Conservation (phyloP, 1,140 invertebrate genomes). For the Eulimnadia texana region DNA sequence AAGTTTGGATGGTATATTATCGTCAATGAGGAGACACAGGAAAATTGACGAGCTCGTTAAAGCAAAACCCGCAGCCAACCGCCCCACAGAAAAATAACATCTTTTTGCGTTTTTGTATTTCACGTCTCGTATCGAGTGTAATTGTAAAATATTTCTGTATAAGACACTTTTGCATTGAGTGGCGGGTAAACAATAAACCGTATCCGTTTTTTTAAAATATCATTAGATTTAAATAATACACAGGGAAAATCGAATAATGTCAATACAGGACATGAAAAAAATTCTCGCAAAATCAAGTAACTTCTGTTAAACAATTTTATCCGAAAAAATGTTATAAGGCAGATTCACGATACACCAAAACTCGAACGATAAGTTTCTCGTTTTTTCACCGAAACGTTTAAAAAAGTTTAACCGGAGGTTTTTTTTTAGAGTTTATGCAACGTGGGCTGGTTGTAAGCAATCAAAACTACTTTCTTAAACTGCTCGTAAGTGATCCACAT, state of each 20-base stretch:
- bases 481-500: constrained; percentile 59
- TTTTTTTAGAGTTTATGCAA: constrained; percentile 1
- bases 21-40: constrained; percentile 52
- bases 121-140: not conserved
- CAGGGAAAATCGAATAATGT: too few relatives aligned
- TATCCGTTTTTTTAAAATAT: too few relatives aligned
- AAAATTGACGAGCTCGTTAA: constrained; percentile 40
- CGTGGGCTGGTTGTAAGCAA: constrained; percentile 11
- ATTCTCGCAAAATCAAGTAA: too few relatives aligned
- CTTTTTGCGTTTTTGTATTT: not conserved
- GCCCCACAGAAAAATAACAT: not conserved
- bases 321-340: too few relatives aligned
- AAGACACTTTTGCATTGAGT: too few relatives aligned
- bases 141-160: too few relatives aligned
- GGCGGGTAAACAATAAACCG: too few relatives aligned
- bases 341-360: not conserved
- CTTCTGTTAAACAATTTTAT: too few relatives aligned
- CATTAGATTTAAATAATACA: too few relatives aligned
- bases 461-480: constrained; percentile 35
- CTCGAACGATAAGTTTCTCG: too few relatives aligned
- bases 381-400: not conserved
- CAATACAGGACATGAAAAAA: too few relatives aligned
- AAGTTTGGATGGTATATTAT: constrained; percentile 53
- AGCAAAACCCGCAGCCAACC: not conserved
- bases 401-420: not conserved